Percentiles rank a stretch among this genome's conserved stretches.
Evolutionary conservation across 2,888 invertebrate genomes (phyloP).

Genomic region (Drosophila silvestris): DNA sequence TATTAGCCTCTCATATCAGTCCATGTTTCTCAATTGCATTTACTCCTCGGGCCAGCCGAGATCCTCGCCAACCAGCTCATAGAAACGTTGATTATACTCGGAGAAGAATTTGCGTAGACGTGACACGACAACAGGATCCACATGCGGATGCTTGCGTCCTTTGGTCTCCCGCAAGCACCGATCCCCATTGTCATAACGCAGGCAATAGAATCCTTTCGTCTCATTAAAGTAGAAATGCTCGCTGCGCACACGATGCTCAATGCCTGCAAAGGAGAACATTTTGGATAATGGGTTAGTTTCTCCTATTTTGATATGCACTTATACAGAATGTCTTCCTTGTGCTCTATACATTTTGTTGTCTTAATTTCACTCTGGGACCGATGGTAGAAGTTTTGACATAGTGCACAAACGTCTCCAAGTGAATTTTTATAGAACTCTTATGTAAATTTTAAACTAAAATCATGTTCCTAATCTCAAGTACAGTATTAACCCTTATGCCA

Average conservation of each 20-base stretch:
- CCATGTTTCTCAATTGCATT: constrained; percentile 62
- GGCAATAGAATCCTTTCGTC: constrained; percentile 98
- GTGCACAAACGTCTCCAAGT: too few species aligned
- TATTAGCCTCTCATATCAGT: constrained; percentile 57
- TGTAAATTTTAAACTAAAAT: not conserved
- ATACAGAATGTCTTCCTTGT: not conserved
- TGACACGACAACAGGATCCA: constrained; percentile 92
- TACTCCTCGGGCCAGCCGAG: constrained; percentile 97
- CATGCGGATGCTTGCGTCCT: constrained; percentile 93
- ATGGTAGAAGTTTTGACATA: not conserved
- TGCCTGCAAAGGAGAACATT: constrained; percentile 69
- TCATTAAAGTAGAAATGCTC: constrained; percentile 98
- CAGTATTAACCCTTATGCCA: not conserved
- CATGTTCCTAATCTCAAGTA: not conserved
- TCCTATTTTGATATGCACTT: not conserved
- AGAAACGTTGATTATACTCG: constrained; percentile 96
- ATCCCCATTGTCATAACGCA: constrained; percentile 93
- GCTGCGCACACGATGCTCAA: constrained; percentile 88
- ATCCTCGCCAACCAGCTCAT: constrained; percentile 96
- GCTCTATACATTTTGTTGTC: not conserved
- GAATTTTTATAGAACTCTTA: not conserved
- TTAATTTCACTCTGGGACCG: not conserved
- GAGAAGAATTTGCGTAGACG: constrained; percentile 94
- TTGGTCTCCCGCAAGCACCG: constrained; percentile 94
- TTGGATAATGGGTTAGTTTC: not conserved